Percentiles rank a stretch among this genome's conserved stretches.
phyloP scores from a whole-genome alignment of 2,888 invertebrate genomes.

The Cenopis cana region DNA sequence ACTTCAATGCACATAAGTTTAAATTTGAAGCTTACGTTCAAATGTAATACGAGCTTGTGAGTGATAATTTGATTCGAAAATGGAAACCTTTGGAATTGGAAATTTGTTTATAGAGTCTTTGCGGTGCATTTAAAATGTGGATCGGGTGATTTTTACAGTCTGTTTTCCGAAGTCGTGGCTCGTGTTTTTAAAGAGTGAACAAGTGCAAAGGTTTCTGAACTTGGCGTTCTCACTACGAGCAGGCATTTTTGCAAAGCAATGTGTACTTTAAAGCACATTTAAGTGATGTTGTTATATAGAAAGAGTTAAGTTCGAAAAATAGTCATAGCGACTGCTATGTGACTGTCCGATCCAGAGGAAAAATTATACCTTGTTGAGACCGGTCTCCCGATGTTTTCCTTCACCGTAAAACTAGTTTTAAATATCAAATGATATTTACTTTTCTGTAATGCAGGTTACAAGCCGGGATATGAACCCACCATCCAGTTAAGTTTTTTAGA shows the following conservation, averaged over 20 bases:
- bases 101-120: constrained; percentile 40
- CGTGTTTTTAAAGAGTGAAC: constrained; percentile 15
- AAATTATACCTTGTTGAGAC: too few species aligned
- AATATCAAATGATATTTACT: too few species aligned
- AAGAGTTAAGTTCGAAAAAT: not conserved
- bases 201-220: not conserved
- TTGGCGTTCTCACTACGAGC: not conserved
- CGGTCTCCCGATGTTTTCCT: too few species aligned
- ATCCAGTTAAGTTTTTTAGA: too few species aligned
- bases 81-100: constrained; percentile 38
- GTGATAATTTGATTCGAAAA: constrained; percentile 16
- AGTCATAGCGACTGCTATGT: not conserved
- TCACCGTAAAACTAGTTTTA: too few species aligned
- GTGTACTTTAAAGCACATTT: too few species aligned
- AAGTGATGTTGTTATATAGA: not conserved
- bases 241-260: not conserved
- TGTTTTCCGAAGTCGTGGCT: constrained; percentile 17
- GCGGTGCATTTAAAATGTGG: constrained; percentile 32
- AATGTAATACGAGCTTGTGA: constrained; percentile 6
- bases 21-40: not conserved
- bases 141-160: constrained; percentile 17
- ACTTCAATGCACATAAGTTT: not conserved
- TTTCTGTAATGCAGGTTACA: too few species aligned
- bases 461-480: too few species aligned
- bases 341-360: too few species aligned